Conservation (phyloP, 2,113 vertebrate genomes). For the Lipophrys pholis region DNA sequence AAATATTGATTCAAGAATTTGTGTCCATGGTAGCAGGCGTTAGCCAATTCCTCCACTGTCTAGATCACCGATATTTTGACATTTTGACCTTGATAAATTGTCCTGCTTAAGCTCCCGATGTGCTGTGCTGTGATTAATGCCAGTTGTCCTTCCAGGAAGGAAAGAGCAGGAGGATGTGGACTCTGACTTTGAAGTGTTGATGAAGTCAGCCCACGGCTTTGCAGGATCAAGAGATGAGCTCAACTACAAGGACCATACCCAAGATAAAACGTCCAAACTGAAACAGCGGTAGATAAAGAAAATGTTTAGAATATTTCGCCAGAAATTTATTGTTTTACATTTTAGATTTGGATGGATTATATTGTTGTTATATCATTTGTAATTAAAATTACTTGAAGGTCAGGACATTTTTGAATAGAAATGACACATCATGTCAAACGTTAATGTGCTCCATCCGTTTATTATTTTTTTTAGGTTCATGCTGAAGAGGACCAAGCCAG, state of each 20-base stretch:
- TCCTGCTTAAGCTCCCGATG: conserved; percentile 42
- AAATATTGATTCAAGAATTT: not conserved
- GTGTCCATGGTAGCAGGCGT: conserved; percentile 12
- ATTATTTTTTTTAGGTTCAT: conserved; percentile 86
- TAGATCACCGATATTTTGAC: conserved; percentile 35
- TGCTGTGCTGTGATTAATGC: conserved; percentile 63
- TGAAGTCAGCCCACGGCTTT: conserved; percentile 94
- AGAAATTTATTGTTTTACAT: too few species aligned
- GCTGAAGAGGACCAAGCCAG: conserved; percentile 91
- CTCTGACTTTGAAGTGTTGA: conserved; percentile 97
- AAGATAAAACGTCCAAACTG: conserved; percentile 93
- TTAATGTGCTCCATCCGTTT: not conserved
- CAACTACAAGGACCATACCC: conserved; percentile 92
- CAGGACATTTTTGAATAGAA: too few species aligned
- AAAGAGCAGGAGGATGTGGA: conserved; percentile 91
- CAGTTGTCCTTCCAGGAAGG: conserved; percentile 75
- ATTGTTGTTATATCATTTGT: too few species aligned
- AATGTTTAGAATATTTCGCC: too few species aligned
- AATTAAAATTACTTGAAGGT: too few species aligned
- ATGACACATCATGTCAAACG: too few species aligned
- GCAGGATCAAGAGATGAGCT: conserved; percentile 90
- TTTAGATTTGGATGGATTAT: too few species aligned
- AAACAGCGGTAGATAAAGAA: conserved; percentile 88
- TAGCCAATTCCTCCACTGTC: conserved; percentile 38
- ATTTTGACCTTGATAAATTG: conserved; percentile 46